A percentile compares a stretch with the other conserved stretches of the same genome.
These are phyloP conservation scores for Eueremaeus valkanovi DNA, from an alignment of 2,888 invertebrate genomes.

Conservation along the genomic window DNA sequence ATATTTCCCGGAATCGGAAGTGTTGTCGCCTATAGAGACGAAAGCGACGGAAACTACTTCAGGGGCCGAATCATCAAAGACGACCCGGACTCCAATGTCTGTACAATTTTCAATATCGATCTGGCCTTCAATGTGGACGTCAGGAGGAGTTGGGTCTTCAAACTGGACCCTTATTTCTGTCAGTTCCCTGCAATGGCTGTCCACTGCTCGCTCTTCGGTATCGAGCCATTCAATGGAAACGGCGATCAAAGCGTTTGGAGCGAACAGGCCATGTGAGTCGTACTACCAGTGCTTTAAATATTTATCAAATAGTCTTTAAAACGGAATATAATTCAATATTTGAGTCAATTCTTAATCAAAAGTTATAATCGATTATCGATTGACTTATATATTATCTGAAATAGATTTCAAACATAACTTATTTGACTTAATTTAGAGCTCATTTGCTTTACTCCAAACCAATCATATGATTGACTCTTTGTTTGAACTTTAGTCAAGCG, in stretches of 20 bases:
- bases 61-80: background rate
- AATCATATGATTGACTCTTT: background rate
- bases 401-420: no score
- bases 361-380: no score
- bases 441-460: background rate
- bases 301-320: no score
- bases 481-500: background rate
- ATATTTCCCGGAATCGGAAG: background rate
- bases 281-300: background rate
- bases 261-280: background rate
- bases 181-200: constrained; percentile 2
- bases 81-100: background rate
- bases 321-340: no score
- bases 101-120: background rate
- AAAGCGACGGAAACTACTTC: background rate
- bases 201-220: background rate
- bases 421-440: no score
- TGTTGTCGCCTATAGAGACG: background rate
- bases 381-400: no score
- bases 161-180: background rate
- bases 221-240: background rate
- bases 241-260: background rate
- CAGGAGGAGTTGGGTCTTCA: background rate
- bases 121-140: background rate
- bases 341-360: background rate